Evolutionary conservation across 2,888 invertebrate species (phyloP).

Genomic region (Scelioninae gen. 2): DNA sequence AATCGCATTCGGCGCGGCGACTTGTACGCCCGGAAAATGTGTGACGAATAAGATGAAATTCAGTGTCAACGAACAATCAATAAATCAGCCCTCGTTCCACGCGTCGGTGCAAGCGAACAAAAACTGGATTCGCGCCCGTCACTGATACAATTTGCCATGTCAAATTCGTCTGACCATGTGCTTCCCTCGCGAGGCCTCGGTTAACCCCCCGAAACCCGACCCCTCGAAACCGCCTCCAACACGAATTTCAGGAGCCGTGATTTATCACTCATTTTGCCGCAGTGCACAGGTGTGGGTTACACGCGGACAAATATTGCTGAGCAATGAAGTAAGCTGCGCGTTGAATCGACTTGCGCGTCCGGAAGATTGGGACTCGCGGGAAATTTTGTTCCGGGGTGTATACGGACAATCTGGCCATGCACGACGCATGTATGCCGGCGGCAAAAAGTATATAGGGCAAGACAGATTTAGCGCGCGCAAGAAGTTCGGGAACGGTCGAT

Average conservation of each 20-base stretch:
- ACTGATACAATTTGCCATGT: conserved; percentile 57
- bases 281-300: conserved; percentile 37
- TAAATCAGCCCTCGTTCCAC: conserved; percentile 49
- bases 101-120: conserved; percentile 38
- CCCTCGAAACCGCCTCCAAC: conserved; percentile 20
- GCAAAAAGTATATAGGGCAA: too few species aligned
- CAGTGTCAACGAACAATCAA: conserved; percentile 45
- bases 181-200: conserved; percentile 43
- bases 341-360: conserved; percentile 13
- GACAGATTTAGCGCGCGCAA: too few species aligned
- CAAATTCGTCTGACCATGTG: conserved; percentile 39
- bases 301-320: conserved; percentile 24
- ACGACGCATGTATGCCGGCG: too few species aligned
- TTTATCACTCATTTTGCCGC: conserved; percentile 47
- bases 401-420: too few species aligned
- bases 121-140: conserved; percentile 44
- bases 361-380: background rate
- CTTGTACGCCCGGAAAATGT: too few species aligned
- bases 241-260: conserved; percentile 35
- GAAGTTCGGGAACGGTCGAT: too few species aligned
- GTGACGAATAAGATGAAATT: conserved; percentile 49
- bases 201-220: conserved; percentile 11
- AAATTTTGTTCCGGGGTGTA: too few species aligned
- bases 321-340: conserved; percentile 19
- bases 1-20: background rate